A percentile compares a stretch with the other conserved stretches of the same genome.
phyloP scores from a whole-genome alignment of 2,113 vertebrate species.

The Salvelinus sp. region DNA sequence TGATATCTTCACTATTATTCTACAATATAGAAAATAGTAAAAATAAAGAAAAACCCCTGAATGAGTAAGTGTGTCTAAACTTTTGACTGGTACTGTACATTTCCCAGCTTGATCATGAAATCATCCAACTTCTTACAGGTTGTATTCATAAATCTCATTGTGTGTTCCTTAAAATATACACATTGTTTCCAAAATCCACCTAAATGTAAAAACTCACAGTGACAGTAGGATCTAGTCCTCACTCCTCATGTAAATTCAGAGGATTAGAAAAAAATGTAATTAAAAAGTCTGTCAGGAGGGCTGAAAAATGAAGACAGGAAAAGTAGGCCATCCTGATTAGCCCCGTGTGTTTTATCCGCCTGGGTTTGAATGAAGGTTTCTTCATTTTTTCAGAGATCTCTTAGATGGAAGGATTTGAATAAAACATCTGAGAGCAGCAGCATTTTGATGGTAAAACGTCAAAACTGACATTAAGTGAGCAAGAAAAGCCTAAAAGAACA shows the following conservation, averaged over 20 bases:
- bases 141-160: neutral
- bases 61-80: no score
- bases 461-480: no score
- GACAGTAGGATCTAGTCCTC: conserved; percentile 31
- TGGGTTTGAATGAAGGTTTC: no score
- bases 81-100: no score
- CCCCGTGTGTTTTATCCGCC: conserved; percentile 29
- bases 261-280: conserved; percentile 20
- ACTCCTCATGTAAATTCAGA: conserved; percentile 25
- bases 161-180: neutral
- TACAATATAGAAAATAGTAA: no score
- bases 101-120: neutral
- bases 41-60: no score
- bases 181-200: conserved; percentile 14
- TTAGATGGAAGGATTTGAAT: no score
- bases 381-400: no score
- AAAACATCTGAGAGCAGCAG: no score
- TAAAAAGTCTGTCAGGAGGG: conserved; percentile 26
- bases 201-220: conserved; percentile 13
- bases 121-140: neutral
- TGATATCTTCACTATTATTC: no score
- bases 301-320: conserved; percentile 39
- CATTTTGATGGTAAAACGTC: no score
- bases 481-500: no score
- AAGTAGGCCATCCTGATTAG: conserved; percentile 49